A percentile compares a stretch with the other conserved stretches of the same genome.
Conservation (phyloP, 2,113 vertebrate species). For the Mesembrinibis cayennensis region DNA sequence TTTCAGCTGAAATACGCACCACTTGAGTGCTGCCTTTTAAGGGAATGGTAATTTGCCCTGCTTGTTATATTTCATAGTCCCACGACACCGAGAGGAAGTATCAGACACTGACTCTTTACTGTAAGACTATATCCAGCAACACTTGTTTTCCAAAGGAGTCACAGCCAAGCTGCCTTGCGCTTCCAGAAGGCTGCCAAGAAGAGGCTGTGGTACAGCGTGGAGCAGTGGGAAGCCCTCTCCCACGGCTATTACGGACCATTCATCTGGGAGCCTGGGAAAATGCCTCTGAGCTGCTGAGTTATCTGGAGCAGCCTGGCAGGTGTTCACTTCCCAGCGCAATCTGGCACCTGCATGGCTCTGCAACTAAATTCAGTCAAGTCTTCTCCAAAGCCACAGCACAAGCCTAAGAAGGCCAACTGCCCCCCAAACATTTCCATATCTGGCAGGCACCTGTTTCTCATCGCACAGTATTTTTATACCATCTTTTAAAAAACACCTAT, state of each 20-base stretch:
- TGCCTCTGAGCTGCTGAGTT: constrained; percentile 79
- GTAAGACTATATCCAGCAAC: constrained; percentile 81
- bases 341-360: constrained; percentile 46
- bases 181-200: constrained; percentile 79
- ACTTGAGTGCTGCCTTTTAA: constrained; percentile 22
- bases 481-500: background rate
- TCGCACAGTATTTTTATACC: background rate
- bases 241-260: constrained; percentile 82
- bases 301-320: constrained; percentile 81
- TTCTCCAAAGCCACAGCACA: constrained; percentile 39
- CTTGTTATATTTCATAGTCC: constrained; percentile 49
- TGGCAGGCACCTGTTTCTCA: background rate
- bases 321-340: constrained; percentile 74
- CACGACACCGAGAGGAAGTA: constrained; percentile 53
- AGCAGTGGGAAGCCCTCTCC: constrained; percentile 83
- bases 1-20: background rate
- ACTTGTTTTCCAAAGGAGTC: constrained; percentile 75
- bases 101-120: constrained; percentile 73
- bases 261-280: constrained; percentile 87
- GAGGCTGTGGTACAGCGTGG: constrained; percentile 75
- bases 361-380: constrained; percentile 2
- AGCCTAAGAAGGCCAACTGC: background rate
- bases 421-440: background rate
- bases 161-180: constrained; percentile 75
- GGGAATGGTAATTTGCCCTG: constrained; percentile 40